Evolutionary conservation across 1,140 invertebrate species (phyloP).

Genomic region (Drosophila burlai): DNA sequence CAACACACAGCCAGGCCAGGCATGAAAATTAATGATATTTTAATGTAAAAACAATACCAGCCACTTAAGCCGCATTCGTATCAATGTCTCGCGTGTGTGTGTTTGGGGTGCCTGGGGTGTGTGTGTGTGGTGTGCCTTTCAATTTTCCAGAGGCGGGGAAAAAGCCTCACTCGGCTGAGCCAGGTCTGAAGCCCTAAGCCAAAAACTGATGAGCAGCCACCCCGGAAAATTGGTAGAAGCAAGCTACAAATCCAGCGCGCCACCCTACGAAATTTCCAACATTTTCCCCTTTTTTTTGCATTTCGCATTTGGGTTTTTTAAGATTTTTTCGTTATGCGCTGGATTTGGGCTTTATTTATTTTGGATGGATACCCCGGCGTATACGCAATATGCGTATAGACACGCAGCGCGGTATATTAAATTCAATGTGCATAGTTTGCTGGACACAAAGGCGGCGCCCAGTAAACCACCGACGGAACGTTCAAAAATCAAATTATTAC

Average conservation of each 20-base stretch:
- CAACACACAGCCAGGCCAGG: slow-evolving; percentile 43
- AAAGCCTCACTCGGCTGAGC: slow-evolving; percentile 15
- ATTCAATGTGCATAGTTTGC: slow-evolving; percentile 39
- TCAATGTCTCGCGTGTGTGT: slow-evolving; percentile 20
- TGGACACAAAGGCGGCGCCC: slow-evolving; percentile 5
- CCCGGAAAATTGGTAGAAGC: slow-evolving; percentile 24
- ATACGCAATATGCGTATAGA: slow-evolving; percentile 32
- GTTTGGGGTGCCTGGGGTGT: slow-evolving; percentile 40
- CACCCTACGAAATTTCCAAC: neutral
- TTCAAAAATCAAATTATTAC: slow-evolving; percentile 65
- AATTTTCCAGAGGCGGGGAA: slow-evolving; percentile 51
- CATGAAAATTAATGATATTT: slow-evolving; percentile 82
- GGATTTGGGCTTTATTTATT: slow-evolving; percentile 24
- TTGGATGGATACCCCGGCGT: slow-evolving; percentile 28
- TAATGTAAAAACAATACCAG: slow-evolving; percentile 82
- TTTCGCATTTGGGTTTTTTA: neutral
- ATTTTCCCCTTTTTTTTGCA: neutral
- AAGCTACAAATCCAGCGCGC: neutral
- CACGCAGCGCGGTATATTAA: slow-evolving; percentile 27
- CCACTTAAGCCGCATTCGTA: slow-evolving; percentile 73
- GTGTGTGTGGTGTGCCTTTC: slow-evolving; percentile 48
- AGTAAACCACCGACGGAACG: slow-evolving; percentile 25
- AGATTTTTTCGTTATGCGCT: slow-evolving; percentile 1
- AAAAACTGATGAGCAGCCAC: slow-evolving; percentile 48
- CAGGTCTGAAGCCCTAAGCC: slow-evolving; percentile 27